Evolutionary conservation across 2,113 vertebrate species (phyloP).

Genomic region (Bos javanicus): DNA sequence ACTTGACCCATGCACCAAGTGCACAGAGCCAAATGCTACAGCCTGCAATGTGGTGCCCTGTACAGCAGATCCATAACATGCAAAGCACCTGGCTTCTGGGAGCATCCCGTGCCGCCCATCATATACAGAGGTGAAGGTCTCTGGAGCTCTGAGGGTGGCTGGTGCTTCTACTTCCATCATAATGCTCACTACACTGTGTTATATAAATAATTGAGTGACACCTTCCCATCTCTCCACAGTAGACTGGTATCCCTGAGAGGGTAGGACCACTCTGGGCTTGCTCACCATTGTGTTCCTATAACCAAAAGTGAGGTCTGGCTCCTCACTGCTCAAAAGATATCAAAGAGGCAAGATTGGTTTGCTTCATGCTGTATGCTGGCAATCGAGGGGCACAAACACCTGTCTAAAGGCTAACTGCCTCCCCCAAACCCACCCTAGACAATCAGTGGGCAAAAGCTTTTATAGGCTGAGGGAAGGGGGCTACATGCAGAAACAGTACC

Average conservation of each 20-base stretch:
- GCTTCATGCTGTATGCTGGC: not conserved
- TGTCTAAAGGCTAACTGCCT: not conserved
- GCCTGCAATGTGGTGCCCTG: fast-evolving
- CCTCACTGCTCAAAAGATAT: not conserved
- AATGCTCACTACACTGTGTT: too few relatives aligned
- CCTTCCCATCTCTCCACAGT: not conserved
- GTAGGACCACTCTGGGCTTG: not conserved
- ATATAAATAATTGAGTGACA: too few relatives aligned
- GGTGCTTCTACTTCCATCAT: not conserved
- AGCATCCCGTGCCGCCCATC: fast-evolving
- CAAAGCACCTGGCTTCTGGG: not conserved
- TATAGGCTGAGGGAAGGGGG: not conserved
- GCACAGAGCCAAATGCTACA: not conserved
- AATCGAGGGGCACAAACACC: not conserved
- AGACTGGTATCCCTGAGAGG: not conserved
- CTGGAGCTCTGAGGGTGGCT: fast-evolving
- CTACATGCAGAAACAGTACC: not conserved
- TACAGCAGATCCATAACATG: not conserved
- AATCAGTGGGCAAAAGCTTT: not conserved
- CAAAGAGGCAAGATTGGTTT: not conserved
- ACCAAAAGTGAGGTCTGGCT: not conserved
- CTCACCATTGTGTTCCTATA: not conserved
- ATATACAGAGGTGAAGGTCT: not conserved
- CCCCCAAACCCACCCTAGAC: fast-evolving
- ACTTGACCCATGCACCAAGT: not conserved